phyloP scores from a whole-genome alignment of 2,888 invertebrate genomes.

The Drosophila paucipuncta region DNA sequence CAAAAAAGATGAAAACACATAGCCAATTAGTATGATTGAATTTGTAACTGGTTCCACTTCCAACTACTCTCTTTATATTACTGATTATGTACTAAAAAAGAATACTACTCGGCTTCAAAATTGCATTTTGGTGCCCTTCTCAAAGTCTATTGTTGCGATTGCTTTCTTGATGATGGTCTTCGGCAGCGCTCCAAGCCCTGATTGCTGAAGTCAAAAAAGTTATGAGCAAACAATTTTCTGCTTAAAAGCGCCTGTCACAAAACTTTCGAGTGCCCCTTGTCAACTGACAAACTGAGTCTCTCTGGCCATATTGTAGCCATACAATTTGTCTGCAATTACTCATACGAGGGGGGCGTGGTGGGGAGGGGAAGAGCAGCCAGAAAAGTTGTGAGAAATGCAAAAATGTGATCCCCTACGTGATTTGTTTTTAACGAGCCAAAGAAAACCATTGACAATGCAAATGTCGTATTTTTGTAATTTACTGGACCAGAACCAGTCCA shows the following conservation, averaged over 20 bases:
- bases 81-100: background rate
- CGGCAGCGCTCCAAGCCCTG: constrained; percentile 1
- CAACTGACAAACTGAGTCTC: constrained; percentile 46
- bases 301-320: constrained; percentile 43
- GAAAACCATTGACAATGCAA: constrained; percentile 80
- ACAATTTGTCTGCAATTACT: constrained; percentile 77
- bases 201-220: constrained; percentile 62
- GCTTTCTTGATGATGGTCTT: constrained; percentile 23
- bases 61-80: background rate
- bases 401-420: constrained; percentile 62
- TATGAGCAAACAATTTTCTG: constrained; percentile 81
- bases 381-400: constrained; percentile 49
- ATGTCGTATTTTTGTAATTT: constrained; percentile 67
- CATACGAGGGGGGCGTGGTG: background rate
- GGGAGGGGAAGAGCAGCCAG: constrained; percentile 15
- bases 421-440: constrained; percentile 75
- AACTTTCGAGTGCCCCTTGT: constrained; percentile 71
- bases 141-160: background rate
- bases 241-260: constrained; percentile 80
- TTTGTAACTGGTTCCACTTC: background rate
- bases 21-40: background rate
- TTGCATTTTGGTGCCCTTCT: background rate
- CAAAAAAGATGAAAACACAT: too few species aligned
- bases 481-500: constrained; percentile 29
- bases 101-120: background rate